Percentiles rank a stretch among this genome's conserved stretches.
These are phyloP conservation scores for Ceryle rudis DNA, from an alignment of 2,797 vertebrate genomes.

Conservation along the genomic window DNA sequence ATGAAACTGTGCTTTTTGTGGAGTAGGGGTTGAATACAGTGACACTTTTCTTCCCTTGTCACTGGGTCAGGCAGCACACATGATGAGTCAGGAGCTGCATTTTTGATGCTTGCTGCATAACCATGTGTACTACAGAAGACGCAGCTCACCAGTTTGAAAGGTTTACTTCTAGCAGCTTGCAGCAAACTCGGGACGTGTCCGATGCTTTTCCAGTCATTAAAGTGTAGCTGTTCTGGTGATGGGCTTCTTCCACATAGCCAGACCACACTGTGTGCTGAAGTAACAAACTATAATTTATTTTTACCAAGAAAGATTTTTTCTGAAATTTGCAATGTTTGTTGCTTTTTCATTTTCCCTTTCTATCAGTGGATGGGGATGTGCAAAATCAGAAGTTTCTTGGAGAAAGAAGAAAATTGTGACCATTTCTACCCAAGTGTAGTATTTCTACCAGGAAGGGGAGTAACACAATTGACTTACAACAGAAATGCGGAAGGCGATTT, in stretches of 20 bases:
- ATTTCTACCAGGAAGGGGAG: background rate
- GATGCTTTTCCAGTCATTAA: background rate
- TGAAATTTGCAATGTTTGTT: background rate
- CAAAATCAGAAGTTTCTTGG: background rate
- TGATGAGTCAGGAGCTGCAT: background rate
- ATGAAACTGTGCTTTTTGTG: background rate
- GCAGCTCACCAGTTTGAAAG: background rate
- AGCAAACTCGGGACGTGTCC: background rate
- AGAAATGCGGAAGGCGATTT: background rate
- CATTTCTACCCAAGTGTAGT: background rate
- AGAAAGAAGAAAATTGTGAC: background rate
- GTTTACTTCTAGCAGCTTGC: background rate
- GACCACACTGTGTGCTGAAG: background rate
- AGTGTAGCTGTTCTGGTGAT: background rate
- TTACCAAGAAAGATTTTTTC: background rate
- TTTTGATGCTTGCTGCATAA: background rate
- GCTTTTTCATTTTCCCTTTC: background rate
- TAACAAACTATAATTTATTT: background rate
- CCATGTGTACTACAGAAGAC: accelerated
- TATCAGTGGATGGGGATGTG: background rate
- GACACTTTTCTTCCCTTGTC: background rate
- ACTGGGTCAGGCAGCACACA: background rate
- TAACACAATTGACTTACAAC: background rate
- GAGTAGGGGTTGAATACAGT: background rate
- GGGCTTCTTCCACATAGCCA: background rate